Evolutionary conservation across 2,113 vertebrate species (phyloP).

Genomic region (Scomber scombrus): DNA sequence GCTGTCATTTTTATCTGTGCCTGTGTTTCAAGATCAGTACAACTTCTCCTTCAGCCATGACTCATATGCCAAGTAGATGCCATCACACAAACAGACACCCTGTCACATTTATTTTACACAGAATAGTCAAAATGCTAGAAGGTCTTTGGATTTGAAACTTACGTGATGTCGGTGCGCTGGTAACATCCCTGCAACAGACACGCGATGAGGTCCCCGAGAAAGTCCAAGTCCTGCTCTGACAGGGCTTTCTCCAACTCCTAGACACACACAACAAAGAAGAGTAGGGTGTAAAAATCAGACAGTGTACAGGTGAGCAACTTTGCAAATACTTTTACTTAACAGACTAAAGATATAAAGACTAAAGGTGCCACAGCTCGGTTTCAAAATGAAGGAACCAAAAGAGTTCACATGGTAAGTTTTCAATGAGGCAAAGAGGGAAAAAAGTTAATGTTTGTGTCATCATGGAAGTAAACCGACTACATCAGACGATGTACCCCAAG

Average conservation of each 20-base stretch:
- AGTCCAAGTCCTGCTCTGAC: slow-evolving; percentile 91
- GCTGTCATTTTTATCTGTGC: too few species aligned
- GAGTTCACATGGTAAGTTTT: not conserved
- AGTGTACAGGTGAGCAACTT: not conserved
- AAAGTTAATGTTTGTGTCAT: not conserved
- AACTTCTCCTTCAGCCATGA: not conserved
- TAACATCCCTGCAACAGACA: slow-evolving; percentile 98
- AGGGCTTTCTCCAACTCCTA: slow-evolving; percentile 97
- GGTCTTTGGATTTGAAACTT: slow-evolving; percentile 77
- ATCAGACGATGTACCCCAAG: not conserved
- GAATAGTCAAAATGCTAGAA: not conserved
- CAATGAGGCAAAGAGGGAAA: not conserved
- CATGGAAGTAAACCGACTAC: not conserved
- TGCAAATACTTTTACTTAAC: not conserved
- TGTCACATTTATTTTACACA: not conserved
- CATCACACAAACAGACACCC: too few species aligned
- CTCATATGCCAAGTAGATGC: not conserved
- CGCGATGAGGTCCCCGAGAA: slow-evolving; percentile 94
- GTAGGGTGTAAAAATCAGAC: not conserved
- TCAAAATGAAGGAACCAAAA: not conserved
- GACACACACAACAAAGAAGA: slow-evolving; percentile 20
- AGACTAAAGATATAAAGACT: not conserved
- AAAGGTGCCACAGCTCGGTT: not conserved
- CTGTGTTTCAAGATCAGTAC: not conserved
- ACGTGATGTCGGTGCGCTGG: slow-evolving; percentile 97